These are phyloP conservation scores for Agrotis ipsilon DNA, from an alignment of 2,888 invertebrate genomes.

Conservation along the genomic window DNA sequence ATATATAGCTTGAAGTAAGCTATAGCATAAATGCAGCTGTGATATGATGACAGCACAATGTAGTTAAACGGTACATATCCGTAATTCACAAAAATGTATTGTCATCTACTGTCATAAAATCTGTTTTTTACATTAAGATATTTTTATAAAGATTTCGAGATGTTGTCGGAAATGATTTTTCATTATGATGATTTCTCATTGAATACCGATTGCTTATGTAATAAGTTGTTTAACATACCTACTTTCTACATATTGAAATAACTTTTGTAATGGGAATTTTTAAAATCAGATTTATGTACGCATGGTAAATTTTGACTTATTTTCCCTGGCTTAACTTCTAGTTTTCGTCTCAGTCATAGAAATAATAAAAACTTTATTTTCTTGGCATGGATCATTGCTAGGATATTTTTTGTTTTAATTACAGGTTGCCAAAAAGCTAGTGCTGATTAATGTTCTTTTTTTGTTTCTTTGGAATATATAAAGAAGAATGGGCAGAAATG, in stretches of 20 bases:
- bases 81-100: slow-evolving; percentile 40
- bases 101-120: slow-evolving; percentile 41
- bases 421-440: no score
- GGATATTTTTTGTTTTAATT: no score
- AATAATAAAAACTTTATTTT: no score
- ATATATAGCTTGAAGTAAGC: background rate
- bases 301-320: background rate
- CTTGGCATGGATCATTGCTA: no score
- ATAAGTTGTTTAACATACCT: background rate
- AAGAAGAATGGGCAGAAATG: no score
- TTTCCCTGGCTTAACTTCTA: background rate
- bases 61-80: slow-evolving; percentile 10
- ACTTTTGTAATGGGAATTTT: background rate
- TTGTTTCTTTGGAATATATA: no score
- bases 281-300: no score
- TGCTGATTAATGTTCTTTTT: no score
- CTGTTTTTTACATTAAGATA: slow-evolving; percentile 14
- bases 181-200: background rate
- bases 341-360: background rate
- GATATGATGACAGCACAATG: background rate
- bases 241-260: background rate
- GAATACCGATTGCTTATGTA: background rate
- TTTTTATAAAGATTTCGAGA: slow-evolving; percentile 22
- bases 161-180: slow-evolving; percentile 16
- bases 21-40: slow-evolving; percentile 8